These are phyloP conservation scores for Salminus brasiliensis DNA, from an alignment of 2,113 vertebrate species.

Conservation along the genomic window DNA sequence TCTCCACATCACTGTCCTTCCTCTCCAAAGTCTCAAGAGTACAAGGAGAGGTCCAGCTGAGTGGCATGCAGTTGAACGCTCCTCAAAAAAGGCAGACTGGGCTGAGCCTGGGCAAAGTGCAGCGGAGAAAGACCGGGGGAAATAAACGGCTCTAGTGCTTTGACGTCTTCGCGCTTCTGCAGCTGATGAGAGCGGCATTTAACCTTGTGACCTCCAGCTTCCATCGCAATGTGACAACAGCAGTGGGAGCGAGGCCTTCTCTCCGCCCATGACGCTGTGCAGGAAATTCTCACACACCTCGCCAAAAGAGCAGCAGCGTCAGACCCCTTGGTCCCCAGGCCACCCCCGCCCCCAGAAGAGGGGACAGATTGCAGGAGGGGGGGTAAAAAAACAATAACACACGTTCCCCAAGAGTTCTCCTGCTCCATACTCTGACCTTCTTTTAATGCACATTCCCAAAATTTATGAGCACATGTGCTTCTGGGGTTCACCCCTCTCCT, in stretches of 20 bases:
- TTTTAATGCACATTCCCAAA: constrained; percentile 5
- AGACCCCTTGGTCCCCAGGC: not conserved
- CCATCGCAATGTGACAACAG: constrained; percentile 4
- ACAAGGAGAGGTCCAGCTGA: not conserved
- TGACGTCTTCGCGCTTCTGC: not conserved
- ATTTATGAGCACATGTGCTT: constrained; percentile 13
- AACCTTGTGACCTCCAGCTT: constrained; percentile 29
- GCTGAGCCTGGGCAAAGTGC: not conserved
- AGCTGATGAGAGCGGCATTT: not conserved
- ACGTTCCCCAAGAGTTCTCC: not conserved
- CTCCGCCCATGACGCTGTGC: constrained; percentile 7
- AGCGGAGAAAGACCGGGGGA: not conserved
- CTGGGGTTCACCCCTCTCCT: not conserved
- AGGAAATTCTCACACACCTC: constrained; percentile 30
- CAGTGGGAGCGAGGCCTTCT: not conserved
- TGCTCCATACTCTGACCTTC: not conserved
- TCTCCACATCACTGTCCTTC: not conserved
- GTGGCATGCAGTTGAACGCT: not conserved
- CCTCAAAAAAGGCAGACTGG: not conserved
- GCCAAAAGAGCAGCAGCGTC: constrained; percentile 16
- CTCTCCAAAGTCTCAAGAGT: not conserved
- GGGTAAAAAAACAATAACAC: constrained; percentile 10
- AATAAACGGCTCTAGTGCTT: not conserved
- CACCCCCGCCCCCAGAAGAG: not conserved
- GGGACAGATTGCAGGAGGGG: constrained; percentile 10